Evolutionary conservation across 2,113 vertebrate genomes (phyloP), one percentile per base, ranked within the genome.

Genomic region (Oriolus oriolus): DNA sequence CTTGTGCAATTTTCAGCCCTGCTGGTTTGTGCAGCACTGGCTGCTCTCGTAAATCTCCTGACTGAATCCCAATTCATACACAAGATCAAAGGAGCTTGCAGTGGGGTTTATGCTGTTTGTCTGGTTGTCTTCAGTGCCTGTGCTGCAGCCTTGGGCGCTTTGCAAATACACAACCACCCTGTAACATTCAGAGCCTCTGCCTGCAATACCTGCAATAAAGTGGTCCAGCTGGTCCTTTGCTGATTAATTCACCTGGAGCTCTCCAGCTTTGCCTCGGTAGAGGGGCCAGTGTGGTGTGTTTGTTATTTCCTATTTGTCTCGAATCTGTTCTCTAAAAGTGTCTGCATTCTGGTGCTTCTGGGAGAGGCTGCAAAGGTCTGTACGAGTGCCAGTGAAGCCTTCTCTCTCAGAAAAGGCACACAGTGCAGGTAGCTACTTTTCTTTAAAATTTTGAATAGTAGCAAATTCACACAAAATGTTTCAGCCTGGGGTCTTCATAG

Each of bases 71-170:
- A 88, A 16, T 24, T 84, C 79, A 70, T 19, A 74, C 71, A 50
- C 37, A 30, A 65, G 88, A 94, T 94, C 88, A 90, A 86, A 94
- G 68, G 75, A 88, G 31, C n/a, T 74, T 83, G 56, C 70, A 77
- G 24, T 45, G 59, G 75, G 50, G 5, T 94, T 97, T 90, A 21
- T 64, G 54, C 37, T 54, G 28, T 69, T 87, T 93, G 65, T 75
- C 88, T 90, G 85, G 27, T 39, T 75, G 47, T 12, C 57, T 80
- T n/a, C 79, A 53, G 79, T 41, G 60, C 74, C 47, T 84, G 82
- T 0, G 0, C 66, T 57, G 82, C 71, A 95, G 82, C 76, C 66
- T 83, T 69, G 57, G n/a, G 22, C 5, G 1, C 41, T 94, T 39
- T 88, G 78, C 1, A 9, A 91, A 53, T 11, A 49, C 28, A 23